A percentile compares a stretch with the other conserved stretches of the same genome.
Evolutionary conservation across 1,140 invertebrate species (phyloP).

Genomic region (Halictus rubicundus): DNA sequence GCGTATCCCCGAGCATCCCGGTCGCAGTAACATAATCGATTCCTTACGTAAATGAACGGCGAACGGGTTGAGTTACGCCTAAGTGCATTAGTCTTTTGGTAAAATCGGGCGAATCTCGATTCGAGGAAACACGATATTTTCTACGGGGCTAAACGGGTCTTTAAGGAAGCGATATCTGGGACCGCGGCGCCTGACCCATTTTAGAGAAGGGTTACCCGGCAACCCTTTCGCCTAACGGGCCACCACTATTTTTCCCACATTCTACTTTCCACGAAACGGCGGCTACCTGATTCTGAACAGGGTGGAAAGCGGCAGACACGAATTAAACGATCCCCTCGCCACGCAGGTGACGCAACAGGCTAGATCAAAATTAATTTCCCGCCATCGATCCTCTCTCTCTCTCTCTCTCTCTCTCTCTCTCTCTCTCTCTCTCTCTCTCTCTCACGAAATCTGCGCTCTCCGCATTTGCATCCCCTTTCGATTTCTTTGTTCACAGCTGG

Average conservation of each 20-base stretch:
- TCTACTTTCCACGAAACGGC: conserved; percentile 72
- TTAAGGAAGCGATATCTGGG: conserved; percentile 66
- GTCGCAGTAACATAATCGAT: neutral
- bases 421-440: neutral
- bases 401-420: neutral
- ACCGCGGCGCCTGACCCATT: conserved; percentile 73
- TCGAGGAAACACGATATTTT: conserved; percentile 73
- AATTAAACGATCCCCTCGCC: conserved; percentile 43
- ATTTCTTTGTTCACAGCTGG: neutral
- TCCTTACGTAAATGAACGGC: neutral
- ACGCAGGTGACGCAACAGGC: conserved; percentile 23
- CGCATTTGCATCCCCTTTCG: neutral
- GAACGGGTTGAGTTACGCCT: neutral
- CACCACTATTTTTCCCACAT: conserved; percentile 75
- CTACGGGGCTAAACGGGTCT: conserved; percentile 65
- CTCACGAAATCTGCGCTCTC: neutral
- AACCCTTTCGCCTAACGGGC: conserved; percentile 77
- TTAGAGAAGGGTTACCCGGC: conserved; percentile 65
- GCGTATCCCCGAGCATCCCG: neutral
- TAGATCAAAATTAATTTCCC: conserved; percentile 40
- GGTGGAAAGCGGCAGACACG: conserved; percentile 22
- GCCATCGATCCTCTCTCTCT: neutral
- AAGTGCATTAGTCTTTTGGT: neutral
- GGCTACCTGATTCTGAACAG: conserved; percentile 67
- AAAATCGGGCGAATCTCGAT: conserved; percentile 29